Percentiles rank a stretch among this genome's conserved stretches.
phyloP scores from a whole-genome alignment of 2,888 invertebrate species.

The Stramonita haemastoma region DNA sequence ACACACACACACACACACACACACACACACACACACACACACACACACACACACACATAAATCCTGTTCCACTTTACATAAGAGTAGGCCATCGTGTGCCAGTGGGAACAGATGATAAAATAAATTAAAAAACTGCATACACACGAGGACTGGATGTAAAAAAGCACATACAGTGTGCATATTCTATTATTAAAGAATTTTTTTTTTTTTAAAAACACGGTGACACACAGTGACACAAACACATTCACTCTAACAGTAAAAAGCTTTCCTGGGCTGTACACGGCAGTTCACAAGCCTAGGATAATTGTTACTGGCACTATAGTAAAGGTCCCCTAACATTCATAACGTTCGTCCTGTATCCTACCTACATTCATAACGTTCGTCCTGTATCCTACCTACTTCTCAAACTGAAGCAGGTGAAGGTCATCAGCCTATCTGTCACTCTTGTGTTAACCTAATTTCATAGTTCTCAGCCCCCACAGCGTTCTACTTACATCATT shows the following conservation, averaged over 20 bases:
- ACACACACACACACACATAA: background rate
- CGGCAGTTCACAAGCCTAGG: background rate
- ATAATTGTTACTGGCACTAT: background rate
- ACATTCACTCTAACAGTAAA: background rate
- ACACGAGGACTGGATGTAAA: too few species aligned
- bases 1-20: background rate
- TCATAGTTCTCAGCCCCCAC: background rate
- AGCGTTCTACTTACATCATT: background rate
- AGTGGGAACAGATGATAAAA: too few species aligned
- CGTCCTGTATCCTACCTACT: too few species aligned
- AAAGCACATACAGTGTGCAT: too few species aligned
- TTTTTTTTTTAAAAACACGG: too few species aligned
- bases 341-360: background rate
- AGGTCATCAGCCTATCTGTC: background rate
- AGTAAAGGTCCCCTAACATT: background rate
- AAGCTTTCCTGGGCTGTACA: too few species aligned
- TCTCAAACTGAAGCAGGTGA: background rate
- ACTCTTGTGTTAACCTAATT: background rate
- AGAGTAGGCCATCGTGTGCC: too few species aligned
- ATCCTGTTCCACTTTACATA: too few species aligned
- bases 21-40: background rate
- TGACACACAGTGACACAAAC: too few species aligned
- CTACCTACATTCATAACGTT: background rate
- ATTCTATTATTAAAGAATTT: too few species aligned
- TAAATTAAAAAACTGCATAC: too few species aligned